A percentile compares a stretch with the other conserved stretches of the same genome.
Conservation (phyloP, 2,797 vertebrate genomes). For the Psittacula derbiana region DNA sequence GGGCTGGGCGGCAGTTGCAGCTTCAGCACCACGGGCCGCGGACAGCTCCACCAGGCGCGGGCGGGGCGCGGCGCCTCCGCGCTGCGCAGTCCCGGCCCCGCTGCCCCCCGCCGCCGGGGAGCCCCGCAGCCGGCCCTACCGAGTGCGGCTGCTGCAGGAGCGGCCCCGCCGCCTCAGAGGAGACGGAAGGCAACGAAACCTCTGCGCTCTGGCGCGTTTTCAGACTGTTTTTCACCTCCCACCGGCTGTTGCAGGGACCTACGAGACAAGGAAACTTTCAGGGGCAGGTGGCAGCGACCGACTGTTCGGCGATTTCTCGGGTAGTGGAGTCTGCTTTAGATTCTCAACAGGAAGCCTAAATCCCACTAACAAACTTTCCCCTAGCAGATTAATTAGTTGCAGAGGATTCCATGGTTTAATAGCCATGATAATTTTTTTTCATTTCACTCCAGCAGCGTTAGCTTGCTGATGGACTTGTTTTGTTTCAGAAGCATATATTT, state of each 20-base stretch:
- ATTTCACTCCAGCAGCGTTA: conserved; percentile 61
- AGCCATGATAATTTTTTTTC: conserved; percentile 53
- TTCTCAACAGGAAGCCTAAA: conserved; percentile 58
- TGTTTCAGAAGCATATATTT: conserved; percentile 42
- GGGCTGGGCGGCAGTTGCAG: conserved; percentile 78
- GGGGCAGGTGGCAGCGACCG: not conserved
- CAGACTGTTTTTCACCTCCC: not conserved
- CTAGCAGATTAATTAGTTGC: conserved; percentile 70
- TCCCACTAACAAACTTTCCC: conserved; percentile 66
- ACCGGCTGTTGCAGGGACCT: not conserved
- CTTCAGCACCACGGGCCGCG: conserved; percentile 90
- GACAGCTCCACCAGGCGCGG: conserved; percentile 90
- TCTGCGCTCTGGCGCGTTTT: not conserved
- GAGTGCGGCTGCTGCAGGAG: not conserved
- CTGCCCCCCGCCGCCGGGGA: too few species aligned
- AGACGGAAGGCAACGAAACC: not conserved
- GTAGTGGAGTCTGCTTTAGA: not conserved
- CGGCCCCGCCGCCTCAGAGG: not conserved
- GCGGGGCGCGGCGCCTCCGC: conserved; percentile 65
- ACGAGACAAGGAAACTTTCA: not conserved
- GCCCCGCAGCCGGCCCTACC: not conserved
- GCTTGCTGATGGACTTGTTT: conserved; percentile 65
- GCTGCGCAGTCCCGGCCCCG: not conserved
- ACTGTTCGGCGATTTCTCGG: not conserved
- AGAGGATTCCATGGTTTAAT: conserved; percentile 63